A percentile compares a stretch with the other conserved stretches of the same genome.
phyloP scores from a whole-genome alignment of 1,140 invertebrate species.

The Pissodes strobi region DNA sequence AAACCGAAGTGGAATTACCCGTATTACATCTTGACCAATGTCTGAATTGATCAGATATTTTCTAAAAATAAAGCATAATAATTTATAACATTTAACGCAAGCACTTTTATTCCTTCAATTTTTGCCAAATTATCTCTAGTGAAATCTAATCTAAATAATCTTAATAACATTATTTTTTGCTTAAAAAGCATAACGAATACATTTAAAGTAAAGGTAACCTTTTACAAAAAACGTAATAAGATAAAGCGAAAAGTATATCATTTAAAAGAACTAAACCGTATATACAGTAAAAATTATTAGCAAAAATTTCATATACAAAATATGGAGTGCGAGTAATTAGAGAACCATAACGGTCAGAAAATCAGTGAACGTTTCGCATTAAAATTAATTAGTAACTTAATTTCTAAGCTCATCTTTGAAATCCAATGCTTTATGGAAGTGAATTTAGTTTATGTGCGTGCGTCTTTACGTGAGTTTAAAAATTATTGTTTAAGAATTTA shows the following conservation, averaged over 20 bases:
- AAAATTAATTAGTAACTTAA: slow-evolving; percentile 19
- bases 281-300: slow-evolving; percentile 5
- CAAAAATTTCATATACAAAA: slow-evolving; percentile 6
- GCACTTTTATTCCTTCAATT: too few relatives aligned
- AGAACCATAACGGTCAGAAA: slow-evolving; percentile 12
- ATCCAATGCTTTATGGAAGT: slow-evolving; percentile 6
- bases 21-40: too few relatives aligned
- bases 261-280: slow-evolving; percentile 2
- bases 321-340: slow-evolving; percentile 6
- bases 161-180: too few relatives aligned
- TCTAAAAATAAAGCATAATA: too few relatives aligned
- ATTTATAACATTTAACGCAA: too few relatives aligned
- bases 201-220: background rate
- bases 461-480: background rate
- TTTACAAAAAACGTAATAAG: background rate
- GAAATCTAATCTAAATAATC: too few relatives aligned
- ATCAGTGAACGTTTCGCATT: slow-evolving; percentile 21
- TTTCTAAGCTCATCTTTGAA: slow-evolving; percentile 7
- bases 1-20: too few relatives aligned
- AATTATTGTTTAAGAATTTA: background rate
- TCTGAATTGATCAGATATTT: too few relatives aligned
- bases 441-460: slow-evolving; percentile 11
- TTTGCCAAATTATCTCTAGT: too few relatives aligned
- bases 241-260: background rate
- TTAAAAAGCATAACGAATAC: background rate